Conservation (phyloP, 2,888 invertebrate genomes). For the Drosophila dives region DNA sequence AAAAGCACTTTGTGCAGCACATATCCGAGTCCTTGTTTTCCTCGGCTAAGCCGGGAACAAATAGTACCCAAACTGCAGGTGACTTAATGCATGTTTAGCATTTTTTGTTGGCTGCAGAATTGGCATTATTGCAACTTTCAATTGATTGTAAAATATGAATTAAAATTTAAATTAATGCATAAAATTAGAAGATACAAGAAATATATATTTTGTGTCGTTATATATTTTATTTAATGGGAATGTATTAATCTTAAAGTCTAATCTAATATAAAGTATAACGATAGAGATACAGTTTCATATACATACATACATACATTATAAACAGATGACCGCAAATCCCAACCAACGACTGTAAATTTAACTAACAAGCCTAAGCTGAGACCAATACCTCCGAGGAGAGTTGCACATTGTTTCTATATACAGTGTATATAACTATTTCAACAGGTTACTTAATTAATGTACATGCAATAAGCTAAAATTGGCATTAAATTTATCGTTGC, state of each 20-base stretch:
- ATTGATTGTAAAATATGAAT: neutral
- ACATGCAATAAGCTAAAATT: constrained; percentile 23
- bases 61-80: neutral
- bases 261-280: constrained; percentile 23
- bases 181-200: neutral
- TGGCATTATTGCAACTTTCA: neutral
- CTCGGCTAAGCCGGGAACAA: neutral
- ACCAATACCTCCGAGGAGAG: constrained; percentile 39
- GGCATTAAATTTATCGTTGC: constrained; percentile 53
- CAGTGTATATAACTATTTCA: constrained; percentile 41
- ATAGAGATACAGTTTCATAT: constrained; percentile 41
- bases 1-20: constrained; percentile 53
- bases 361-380: constrained; percentile 34
- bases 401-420: constrained; percentile 53
- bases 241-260: constrained; percentile 46
- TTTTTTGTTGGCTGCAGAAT: neutral
- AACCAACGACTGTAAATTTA: constrained; percentile 40
- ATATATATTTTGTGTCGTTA: constrained; percentile 18
- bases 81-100: neutral
- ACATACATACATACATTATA: constrained; percentile 41
- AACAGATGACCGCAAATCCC: constrained; percentile 26
- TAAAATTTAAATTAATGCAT: neutral
- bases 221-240: constrained; percentile 53
- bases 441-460: constrained; percentile 6
- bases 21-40: constrained; percentile 56